These are phyloP conservation scores for Protodeltote pygarga DNA, from an alignment of 2,888 invertebrate species.

Conservation along the genomic window DNA sequence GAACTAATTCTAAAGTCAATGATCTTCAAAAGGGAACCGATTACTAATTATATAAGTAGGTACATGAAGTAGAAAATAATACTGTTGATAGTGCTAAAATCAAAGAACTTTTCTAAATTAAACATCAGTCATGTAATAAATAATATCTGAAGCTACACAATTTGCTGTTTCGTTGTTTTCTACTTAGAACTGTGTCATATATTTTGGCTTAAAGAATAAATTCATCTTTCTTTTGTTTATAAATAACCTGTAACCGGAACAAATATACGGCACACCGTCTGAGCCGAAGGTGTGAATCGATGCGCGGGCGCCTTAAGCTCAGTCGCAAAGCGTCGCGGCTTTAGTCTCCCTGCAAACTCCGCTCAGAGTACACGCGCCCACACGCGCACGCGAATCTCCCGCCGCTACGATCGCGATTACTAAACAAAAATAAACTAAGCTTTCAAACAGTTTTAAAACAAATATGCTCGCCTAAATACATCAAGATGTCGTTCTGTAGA, in stretches of 20 bases:
- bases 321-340: constrained; percentile 54
- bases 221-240: constrained; percentile 82
- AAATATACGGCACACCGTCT: constrained; percentile 82
- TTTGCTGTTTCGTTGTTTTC: constrained; percentile 63
- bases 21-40: too few species aligned
- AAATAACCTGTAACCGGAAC: constrained; percentile 85
- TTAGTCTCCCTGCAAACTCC: constrained; percentile 74
- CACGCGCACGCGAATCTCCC: constrained; percentile 59
- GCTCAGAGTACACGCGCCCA: constrained; percentile 68
- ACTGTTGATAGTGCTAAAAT: too few species aligned
- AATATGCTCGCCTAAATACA: constrained; percentile 75
- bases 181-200: constrained; percentile 79
- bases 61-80: too few species aligned
- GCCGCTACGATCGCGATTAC: constrained; percentile 60
- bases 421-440: constrained; percentile 50
- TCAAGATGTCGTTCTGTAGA: constrained; percentile 91
- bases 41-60: too few species aligned
- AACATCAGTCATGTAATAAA: constrained; percentile 12
- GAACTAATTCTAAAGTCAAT: too few species aligned
- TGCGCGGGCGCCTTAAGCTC: constrained; percentile 64
- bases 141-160: constrained; percentile 45
- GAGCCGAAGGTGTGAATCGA: constrained; percentile 80
- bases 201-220: constrained; percentile 75
- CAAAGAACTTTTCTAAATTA: constrained; percentile 42
- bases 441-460: constrained; percentile 63